phyloP scores from a whole-genome alignment of 2,797 vertebrate genomes.

The Crypturellus tataupa region DNA sequence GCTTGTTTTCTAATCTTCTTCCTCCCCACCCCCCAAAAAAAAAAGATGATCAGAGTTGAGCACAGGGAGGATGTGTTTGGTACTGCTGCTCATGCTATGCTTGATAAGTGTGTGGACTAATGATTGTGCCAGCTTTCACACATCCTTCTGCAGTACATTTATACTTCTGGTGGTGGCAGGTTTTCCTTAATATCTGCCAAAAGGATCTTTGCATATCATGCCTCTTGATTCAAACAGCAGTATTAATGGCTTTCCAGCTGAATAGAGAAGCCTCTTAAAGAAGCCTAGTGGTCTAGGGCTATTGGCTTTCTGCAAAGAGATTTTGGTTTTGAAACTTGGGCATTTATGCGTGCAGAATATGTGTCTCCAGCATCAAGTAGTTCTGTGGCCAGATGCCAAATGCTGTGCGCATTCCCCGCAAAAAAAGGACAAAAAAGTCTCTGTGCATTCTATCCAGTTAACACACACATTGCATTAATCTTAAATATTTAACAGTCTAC shows the following conservation, averaged over 20 bases:
- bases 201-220: background rate
- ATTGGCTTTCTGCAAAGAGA: background rate
- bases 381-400: background rate
- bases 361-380: background rate
- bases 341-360: background rate
- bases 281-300: background rate
- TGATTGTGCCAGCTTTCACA: background rate
- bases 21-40: background rate
- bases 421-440: background rate
- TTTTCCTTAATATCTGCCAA: background rate
- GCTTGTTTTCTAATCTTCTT: background rate
- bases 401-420: background rate
- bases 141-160: background rate
- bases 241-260: background rate
- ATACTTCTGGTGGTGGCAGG: background rate
- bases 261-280: background rate
- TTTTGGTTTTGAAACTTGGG: background rate
- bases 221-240: background rate
- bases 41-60: background rate
- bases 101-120: rapidly evolving
- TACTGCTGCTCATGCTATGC: background rate
- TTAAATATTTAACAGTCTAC: background rate
- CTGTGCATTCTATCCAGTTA: background rate
- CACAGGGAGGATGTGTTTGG: background rate
- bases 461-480: no score